Percentiles rank a stretch among this genome's conserved stretches.
phyloP scores from a whole-genome alignment of 2,113 vertebrate genomes.

The Plecturocebus donacophilus region DNA sequence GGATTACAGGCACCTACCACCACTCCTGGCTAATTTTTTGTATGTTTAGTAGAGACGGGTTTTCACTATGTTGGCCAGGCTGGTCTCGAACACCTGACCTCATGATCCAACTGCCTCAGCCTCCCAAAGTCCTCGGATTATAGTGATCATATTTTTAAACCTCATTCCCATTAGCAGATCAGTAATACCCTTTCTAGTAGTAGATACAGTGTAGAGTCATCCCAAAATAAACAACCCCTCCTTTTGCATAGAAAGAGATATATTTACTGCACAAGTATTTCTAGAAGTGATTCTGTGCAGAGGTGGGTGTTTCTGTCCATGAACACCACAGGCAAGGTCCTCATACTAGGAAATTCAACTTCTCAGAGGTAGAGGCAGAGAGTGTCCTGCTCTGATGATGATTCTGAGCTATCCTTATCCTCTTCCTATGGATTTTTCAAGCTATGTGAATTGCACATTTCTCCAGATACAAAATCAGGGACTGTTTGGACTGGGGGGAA shows the following conservation, averaged over 20 bases:
- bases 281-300: background rate
- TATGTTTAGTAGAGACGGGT: no score
- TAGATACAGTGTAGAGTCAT: background rate
- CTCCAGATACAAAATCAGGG: background rate
- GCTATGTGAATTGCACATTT: background rate
- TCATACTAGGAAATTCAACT: background rate
- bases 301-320: no score
- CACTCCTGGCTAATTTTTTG: no score
- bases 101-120: no score
- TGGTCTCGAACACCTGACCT: no score
- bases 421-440: background rate
- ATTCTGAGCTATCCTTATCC: background rate
- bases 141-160: background rate
- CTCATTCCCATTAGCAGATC: background rate
- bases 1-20: no score
- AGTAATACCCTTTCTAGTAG: background rate
- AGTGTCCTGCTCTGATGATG: rapidly evolving
- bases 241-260: background rate
- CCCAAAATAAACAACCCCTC: background rate
- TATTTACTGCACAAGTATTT: background rate
- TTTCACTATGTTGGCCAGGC: no score
- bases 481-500: background rate
- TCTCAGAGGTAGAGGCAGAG: background rate
- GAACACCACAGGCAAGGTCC: background rate
- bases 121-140: no score